Evolutionary conservation across 53 echinoderm and acorn worm genomes (phyloP), one percentile per base, ranked within the genome.

Genomic region (Hippasteria phrygiana): DNA sequence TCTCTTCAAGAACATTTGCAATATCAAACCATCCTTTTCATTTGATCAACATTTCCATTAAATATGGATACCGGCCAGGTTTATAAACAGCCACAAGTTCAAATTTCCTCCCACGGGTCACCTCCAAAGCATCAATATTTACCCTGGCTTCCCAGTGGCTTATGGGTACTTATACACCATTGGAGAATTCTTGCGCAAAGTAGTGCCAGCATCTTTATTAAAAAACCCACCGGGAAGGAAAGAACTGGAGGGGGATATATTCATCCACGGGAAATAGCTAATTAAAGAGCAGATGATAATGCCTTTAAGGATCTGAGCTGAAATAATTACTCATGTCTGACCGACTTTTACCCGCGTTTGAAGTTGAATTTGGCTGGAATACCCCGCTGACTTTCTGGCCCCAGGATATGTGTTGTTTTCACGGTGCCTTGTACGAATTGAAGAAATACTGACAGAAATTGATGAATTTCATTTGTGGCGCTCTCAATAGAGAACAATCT

Each of bases 321-420:
- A 5, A 78, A 20, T 28, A 62, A 80, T 80, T 80, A 80, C 80
- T 64, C 80, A 62, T 80, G 62, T 43, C n/a, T 43, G 42, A 64
- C 64, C 80, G 20, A 63, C 45, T 77, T 55, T n/a, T n/a, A n/a
- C n/a, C n/a, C n/a, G n/a, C n/a, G n/a, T n/a, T n/a, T n/a, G n/a
- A n/a, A n/a, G 17, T 26, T 50, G 54, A 51, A 24, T 77, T 45
- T 74, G 9, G 4, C 34, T 18, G 5, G 36, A 22, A 12, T 43
- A 39, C 40, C 42, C 40, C 26, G 28, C 26, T 74, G 42, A 74
- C 74, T 74, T 22, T 11, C 26, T 74, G 45, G 43, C 45, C 24
- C 1, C 18, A n/a, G n/a, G n/a, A n/a, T n/a, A n/a, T n/a, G n/a
- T n/a, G n/a, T n/a, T n/a, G n/a, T n/a, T n/a, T n/a, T n/a, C n/a